Evolutionary conservation across 2,888 invertebrate species (phyloP).

Genomic region (Cryptus armator): DNA sequence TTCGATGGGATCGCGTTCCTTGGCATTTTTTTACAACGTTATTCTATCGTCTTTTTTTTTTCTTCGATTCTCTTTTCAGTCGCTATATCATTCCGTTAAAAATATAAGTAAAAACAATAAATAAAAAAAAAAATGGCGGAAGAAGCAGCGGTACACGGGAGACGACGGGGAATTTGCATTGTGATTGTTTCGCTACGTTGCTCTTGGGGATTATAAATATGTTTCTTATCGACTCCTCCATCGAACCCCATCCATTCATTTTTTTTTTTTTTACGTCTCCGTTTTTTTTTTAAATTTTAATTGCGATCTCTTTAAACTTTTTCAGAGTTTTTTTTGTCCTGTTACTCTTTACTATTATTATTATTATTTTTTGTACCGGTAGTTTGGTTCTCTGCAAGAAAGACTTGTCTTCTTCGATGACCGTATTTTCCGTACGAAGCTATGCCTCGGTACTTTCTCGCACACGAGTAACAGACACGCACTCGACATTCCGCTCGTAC

Average conservation of each 20-base stretch:
- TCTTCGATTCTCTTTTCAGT: not conserved
- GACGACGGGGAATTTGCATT: constrained; percentile 48
- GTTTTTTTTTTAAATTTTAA: not conserved
- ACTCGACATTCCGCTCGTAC: constrained; percentile 62
- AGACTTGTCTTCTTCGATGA: constrained; percentile 41
- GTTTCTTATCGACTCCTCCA: constrained; percentile 18
- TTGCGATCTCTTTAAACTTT: not conserved
- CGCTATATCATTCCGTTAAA: not conserved
- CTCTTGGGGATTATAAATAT: constrained; percentile 15
- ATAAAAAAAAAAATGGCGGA: not conserved
- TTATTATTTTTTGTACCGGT: constrained; percentile 16
- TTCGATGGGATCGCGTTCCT: constrained; percentile 44
- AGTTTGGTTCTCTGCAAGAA: constrained; percentile 11
- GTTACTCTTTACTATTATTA: constrained; percentile 12
- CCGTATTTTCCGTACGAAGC: constrained; percentile 46
- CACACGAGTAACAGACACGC: constrained; percentile 53
- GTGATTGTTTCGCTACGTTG: constrained; percentile 37
- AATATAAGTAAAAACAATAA: not conserved
- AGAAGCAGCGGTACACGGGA: constrained; percentile 18
- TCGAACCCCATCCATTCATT: not conserved
- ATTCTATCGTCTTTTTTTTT: constrained; percentile 1
- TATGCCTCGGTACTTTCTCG: constrained; percentile 62
- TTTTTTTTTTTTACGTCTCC: not conserved
- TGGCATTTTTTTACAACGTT: constrained; percentile 24
- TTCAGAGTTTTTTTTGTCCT: not conserved